Evolutionary conservation across 2,113 vertebrate species (phyloP).

Genomic region (Chlamydotis undulata): DNA sequence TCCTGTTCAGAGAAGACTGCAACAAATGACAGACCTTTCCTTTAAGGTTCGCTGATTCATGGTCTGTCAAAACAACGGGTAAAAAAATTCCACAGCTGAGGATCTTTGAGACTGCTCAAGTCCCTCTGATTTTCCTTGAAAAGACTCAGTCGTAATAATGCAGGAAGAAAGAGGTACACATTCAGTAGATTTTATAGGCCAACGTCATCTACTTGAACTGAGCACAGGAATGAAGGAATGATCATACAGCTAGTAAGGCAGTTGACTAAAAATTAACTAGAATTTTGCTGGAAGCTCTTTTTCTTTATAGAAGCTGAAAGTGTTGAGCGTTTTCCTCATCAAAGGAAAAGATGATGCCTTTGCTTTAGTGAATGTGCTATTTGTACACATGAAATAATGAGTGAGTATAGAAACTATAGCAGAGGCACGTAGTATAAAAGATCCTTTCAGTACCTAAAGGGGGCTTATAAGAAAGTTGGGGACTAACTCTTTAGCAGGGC

Average conservation of each 20-base stretch:
- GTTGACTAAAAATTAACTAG: not conserved
- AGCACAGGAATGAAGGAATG: not conserved
- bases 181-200: not conserved
- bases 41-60: not conserved
- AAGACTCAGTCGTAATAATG: not conserved
- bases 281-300: not conserved
- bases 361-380: not conserved
- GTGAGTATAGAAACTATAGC: not conserved
- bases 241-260: not conserved
- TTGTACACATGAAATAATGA: not conserved
- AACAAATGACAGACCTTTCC: not conserved
- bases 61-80: not conserved
- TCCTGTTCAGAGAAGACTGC: not conserved
- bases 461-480: too few species aligned
- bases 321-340: not conserved
- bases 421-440: not conserved
- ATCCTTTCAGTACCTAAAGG: not conserved
- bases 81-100: not conserved
- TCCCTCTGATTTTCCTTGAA: not conserved
- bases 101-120: not conserved
- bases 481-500: too few species aligned
- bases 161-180: not conserved
- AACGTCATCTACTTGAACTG: not conserved
- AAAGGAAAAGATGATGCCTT: not conserved
- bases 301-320: not conserved